phyloP scores from a whole-genome alignment of 1,140 invertebrate genomes.

The Stegodyphus dumicola region DNA sequence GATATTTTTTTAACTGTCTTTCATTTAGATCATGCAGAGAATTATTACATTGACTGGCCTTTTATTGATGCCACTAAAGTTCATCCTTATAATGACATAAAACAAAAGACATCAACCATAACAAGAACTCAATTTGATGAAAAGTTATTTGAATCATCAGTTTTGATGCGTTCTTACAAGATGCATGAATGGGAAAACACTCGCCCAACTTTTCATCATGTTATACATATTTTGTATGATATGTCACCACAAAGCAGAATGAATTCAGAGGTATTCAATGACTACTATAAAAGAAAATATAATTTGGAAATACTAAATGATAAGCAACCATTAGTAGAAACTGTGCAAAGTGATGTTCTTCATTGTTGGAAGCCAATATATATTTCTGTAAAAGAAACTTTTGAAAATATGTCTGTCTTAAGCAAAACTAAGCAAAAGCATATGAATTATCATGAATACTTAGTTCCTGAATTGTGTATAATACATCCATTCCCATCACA shows the following conservation, averaged over 20 bases:
- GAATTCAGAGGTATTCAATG: constrained; percentile 88
- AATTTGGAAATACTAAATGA: constrained; percentile 89
- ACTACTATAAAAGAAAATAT: constrained; percentile 95
- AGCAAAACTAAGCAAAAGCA: constrained; percentile 29
- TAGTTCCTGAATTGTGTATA: constrained; percentile 82
- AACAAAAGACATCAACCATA: constrained; percentile 54
- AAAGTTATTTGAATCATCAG: constrained; percentile 87
- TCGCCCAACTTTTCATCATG: constrained; percentile 90
- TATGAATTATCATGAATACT: constrained; percentile 25
- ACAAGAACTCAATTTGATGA: constrained; percentile 77
- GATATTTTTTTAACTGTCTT: no score
- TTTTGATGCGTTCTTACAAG: constrained; percentile 94
- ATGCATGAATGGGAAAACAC: constrained; percentile 87
- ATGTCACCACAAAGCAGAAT: constrained; percentile 90
- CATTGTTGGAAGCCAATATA: constrained; percentile 53
- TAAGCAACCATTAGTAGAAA: constrained; percentile 92
- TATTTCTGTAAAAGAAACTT: constrained; percentile 31
- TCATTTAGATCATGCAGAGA: no score
- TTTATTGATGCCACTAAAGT: constrained; percentile 78
- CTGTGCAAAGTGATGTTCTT: background rate
- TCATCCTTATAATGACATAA: constrained; percentile 47
- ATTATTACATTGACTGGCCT: constrained; percentile 79
- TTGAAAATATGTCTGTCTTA: background rate
- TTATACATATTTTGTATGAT: constrained; percentile 91
- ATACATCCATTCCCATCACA: constrained; percentile 96